Evolutionary conservation across 2,113 vertebrate genomes (phyloP).

Genomic region (Triplophysa siluroides): DNA sequence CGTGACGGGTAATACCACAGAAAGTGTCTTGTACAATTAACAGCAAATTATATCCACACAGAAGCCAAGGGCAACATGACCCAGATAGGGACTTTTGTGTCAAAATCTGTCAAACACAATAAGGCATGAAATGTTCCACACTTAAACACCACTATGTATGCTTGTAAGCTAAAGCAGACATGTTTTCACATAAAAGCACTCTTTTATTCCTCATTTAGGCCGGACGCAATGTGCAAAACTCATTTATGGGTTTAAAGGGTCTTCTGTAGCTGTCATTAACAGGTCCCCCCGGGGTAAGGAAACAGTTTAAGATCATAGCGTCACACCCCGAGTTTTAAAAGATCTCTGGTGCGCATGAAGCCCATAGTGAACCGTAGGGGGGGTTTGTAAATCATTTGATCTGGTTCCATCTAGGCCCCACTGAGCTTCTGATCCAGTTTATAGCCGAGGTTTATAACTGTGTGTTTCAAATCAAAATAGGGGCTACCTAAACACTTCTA

Average conservation of each 20-base stretch:
- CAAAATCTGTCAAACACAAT: not conserved
- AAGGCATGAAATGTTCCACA: not conserved
- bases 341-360: constrained; percentile 6
- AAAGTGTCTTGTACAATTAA: constrained; percentile 12
- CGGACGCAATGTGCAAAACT: not conserved
- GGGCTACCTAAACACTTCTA: constrained; percentile 14
- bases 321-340: constrained; percentile 44
- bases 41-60: not conserved
- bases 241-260: constrained; percentile 29
- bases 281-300: constrained; percentile 4
- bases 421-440: constrained; percentile 36
- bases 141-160: not conserved
- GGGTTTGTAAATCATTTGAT: constrained; percentile 18
- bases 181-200: not conserved
- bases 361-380: not conserved
- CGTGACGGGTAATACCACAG: constrained; percentile 9
- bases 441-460: not conserved
- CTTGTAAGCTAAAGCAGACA: not conserved
- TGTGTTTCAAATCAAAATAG: constrained; percentile 27
- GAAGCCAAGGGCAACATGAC: not conserved
- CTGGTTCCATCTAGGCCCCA: constrained; percentile 16
- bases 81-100: not conserved
- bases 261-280: constrained; percentile 41
- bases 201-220: not conserved
- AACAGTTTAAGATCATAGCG: constrained; percentile 29